These are phyloP conservation scores for Prionchulus punctatus DNA, from an alignment of 2,888 invertebrate genomes.

Conservation along the genomic window DNA sequence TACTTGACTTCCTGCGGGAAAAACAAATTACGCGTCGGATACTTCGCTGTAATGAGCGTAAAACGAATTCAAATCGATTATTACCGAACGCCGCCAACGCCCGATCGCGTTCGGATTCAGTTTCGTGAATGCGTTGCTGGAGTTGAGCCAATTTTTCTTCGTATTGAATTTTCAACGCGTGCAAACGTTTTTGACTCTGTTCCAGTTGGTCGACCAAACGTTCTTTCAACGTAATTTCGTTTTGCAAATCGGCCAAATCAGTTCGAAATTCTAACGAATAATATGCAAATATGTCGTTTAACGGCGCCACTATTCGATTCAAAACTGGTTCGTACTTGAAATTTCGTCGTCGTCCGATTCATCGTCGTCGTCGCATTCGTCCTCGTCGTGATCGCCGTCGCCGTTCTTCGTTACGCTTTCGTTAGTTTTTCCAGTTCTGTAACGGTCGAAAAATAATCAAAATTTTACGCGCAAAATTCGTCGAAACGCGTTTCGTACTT, in stretches of 20 bases:
- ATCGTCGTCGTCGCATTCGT: constrained; percentile 40
- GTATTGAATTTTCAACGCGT: constrained; percentile 70
- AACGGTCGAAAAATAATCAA: not conserved
- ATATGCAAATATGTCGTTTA: too few species aligned
- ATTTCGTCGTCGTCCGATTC: constrained; percentile 51
- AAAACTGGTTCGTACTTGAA: too few species aligned
- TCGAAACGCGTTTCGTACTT: constrained; percentile 14
- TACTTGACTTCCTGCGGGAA: too few species aligned
- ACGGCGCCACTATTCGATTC: too few species aligned
- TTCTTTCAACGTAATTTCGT: constrained; percentile 84
- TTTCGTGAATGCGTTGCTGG: constrained; percentile 38
- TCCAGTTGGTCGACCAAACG: constrained; percentile 84
- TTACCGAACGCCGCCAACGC: constrained; percentile 18
- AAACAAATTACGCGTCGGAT: too few species aligned
- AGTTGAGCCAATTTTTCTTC: constrained; percentile 72
- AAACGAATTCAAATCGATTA: too few species aligned
- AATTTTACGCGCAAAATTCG: not conserved
- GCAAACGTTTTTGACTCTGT: constrained; percentile 63
- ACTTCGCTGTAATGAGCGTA: too few species aligned
- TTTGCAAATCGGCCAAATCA: constrained; percentile 69
- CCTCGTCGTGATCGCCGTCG: constrained; percentile 19
- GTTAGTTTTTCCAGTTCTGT: not conserved
- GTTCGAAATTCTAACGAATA: constrained; percentile 41
- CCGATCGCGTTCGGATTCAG: constrained; percentile 21
- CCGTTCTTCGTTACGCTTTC: constrained; percentile 33